These are phyloP conservation scores for Leucania comma DNA, from an alignment of 2,888 invertebrate species.

Conservation along the genomic window DNA sequence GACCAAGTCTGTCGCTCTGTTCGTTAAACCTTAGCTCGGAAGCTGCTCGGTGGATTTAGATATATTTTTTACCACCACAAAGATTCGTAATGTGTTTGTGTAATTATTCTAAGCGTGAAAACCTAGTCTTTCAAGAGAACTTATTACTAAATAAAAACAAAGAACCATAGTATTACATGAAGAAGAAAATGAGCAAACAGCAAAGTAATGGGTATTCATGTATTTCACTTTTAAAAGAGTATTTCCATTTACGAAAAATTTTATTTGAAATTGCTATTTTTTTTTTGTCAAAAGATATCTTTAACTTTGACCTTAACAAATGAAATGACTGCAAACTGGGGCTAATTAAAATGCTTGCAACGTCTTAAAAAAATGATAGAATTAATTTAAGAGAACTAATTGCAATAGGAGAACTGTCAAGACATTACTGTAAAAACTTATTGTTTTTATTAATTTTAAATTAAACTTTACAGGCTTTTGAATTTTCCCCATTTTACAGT, in stretches of 20 bases:
- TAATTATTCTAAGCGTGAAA: conserved; percentile 11
- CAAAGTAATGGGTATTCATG: not conserved
- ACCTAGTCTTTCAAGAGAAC: conserved; percentile 19
- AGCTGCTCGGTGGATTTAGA: conserved; percentile 11
- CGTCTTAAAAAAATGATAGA: no score
- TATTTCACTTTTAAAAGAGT: not conserved
- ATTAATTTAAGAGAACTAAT: not conserved
- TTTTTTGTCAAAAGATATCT: not conserved
- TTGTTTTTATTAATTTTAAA: no score
- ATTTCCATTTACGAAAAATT: not conserved
- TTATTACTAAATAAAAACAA: conserved; percentile 23
- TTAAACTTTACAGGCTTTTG: conserved; percentile 3
- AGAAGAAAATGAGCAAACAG: not conserved
- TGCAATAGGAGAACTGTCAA: not conserved
- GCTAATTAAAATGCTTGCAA: conserved; percentile 8
- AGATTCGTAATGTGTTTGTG: conserved; percentile 40
- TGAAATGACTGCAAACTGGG: conserved; percentile 11
- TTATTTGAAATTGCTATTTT: not conserved
- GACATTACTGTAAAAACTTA: no score
- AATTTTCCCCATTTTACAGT: conserved; percentile 26
- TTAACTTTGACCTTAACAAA: conserved; percentile 16
- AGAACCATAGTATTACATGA: not conserved
- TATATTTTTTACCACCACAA: conserved; percentile 8
- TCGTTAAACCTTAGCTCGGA: conserved; percentile 6
- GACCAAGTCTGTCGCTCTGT: conserved; percentile 42